Evolutionary conservation across 2,888 invertebrate genomes (phyloP), one percentile per base, ranked within the genome.

Genomic region (Pseudococcus jackbeardsleyi): DNA sequence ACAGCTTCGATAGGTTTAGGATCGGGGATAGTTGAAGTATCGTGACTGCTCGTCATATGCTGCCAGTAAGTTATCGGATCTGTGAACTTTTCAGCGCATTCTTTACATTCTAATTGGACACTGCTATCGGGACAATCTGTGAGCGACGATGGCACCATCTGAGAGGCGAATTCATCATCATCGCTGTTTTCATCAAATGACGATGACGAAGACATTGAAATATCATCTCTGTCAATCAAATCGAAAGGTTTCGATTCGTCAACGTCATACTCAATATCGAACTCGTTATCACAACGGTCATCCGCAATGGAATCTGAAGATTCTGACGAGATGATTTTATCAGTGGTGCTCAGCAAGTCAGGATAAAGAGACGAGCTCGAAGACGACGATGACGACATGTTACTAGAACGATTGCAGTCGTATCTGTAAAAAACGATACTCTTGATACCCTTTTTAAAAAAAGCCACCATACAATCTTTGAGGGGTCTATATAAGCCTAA

Each of bases 391-490:
- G 12, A 15, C 68, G 68, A 12, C 5, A 72, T 17, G 11, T 33
- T 72, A 72, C 12, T 72, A 33, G 11, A 12, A 19, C 59, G 11
- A 33, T 72, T 72, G 33, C 68, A 26, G 26, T 12, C 33, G 12
- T 12, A 72, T 72, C 68, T 72, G 68, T 26, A 72, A 72, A 72
- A 72, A 72, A 72, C 9, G 68, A 33, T 26, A 72, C 15, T 33
- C 68, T 59, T 59, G 59, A 59, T n/a, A 54, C 0, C 59, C 19
- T 59, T 59, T 59, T n/a, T n/a, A n/a, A n/a, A n/a, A n/a, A n/a
- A n/a, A n/a, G n/a, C n/a, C n/a, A n/a, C n/a, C n/a, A n/a, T n/a
- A n/a, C n/a, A n/a, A n/a, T n/a, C n/a, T n/a, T n/a, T n/a, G n/a
- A n/a, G n/a, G n/a, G n/a, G n/a, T n/a, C n/a, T n/a, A n/a, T n/a